Evolutionary conservation across 2,888 invertebrate species (phyloP).

Genomic region (Nowickia ferox): DNA sequence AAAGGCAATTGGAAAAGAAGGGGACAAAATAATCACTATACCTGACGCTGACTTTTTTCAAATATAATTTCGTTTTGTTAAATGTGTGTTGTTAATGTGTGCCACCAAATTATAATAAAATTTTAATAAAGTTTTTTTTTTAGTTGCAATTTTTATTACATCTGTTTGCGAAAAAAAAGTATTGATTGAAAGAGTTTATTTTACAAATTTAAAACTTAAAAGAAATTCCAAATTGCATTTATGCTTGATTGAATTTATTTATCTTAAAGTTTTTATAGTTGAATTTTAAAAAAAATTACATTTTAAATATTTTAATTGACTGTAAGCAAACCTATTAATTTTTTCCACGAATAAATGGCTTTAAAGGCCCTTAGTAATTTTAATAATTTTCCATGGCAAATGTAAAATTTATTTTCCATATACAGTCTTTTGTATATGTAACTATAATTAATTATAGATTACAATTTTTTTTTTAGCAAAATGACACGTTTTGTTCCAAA

Average conservation of each 20-base stretch:
- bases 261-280: no score
- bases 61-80: conserved; percentile 27
- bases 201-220: neutral
- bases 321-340: neutral
- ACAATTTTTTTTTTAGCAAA: neutral
- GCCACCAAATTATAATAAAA: neutral
- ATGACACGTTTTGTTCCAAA: conserved; percentile 17
- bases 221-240: no score
- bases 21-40: neutral
- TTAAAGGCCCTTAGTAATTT: neutral
- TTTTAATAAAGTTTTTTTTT: conserved; percentile 30
- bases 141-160: neutral
- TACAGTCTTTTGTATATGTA: conserved; percentile 22
- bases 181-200: neutral
- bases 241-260: no score
- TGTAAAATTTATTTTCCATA: neutral
- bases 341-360: neutral
- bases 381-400: neutral
- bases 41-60: conserved; percentile 2
- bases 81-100: neutral
- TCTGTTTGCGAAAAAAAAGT: conserved; percentile 15
- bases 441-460: conserved; percentile 50
- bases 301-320: no score
- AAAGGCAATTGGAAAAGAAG: neutral
- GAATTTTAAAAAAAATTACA: no score